Evolutionary conservation across 2,113 vertebrate genomes (phyloP).

Genomic region (Uria lomvia): DNA sequence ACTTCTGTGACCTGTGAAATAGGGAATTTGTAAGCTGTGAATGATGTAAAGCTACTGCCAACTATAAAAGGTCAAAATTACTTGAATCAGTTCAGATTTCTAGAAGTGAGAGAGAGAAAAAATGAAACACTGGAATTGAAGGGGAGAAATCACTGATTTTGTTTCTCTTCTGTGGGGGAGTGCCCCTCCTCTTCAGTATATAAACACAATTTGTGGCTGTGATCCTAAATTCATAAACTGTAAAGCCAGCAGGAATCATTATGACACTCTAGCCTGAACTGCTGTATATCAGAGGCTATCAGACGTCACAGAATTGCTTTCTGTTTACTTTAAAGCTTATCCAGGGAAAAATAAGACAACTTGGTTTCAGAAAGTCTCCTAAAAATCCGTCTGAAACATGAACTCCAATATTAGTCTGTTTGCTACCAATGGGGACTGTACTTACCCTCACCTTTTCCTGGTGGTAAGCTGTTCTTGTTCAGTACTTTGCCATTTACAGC

Average conservation of each 20-base stretch:
- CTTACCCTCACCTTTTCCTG: not conserved
- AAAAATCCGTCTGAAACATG: not conserved
- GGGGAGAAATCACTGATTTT: not conserved
- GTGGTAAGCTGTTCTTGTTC: not conserved
- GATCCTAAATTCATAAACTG: not conserved
- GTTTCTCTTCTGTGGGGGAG: not conserved
- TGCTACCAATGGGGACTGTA: not conserved
- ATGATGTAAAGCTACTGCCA: not conserved
- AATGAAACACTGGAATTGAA: not conserved
- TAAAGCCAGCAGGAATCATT: not conserved
- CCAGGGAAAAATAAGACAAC: not conserved
- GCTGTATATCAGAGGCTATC: not conserved
- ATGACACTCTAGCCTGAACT: not conserved
- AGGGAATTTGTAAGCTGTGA: not conserved
- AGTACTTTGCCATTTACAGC: not conserved
- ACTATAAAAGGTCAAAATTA: not conserved
- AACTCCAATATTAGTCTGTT: not conserved
- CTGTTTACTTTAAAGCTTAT: not conserved
- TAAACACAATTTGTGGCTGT: not conserved
- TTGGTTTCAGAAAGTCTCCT: not conserved
- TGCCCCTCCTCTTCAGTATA: not conserved
- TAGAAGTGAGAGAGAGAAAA: not conserved
- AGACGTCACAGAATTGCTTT: not conserved
- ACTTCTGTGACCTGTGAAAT: not conserved
- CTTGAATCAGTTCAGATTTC: not conserved